Conservation (phyloP, 1,140 invertebrate genomes). For the Bactericera cockerelli region DNA sequence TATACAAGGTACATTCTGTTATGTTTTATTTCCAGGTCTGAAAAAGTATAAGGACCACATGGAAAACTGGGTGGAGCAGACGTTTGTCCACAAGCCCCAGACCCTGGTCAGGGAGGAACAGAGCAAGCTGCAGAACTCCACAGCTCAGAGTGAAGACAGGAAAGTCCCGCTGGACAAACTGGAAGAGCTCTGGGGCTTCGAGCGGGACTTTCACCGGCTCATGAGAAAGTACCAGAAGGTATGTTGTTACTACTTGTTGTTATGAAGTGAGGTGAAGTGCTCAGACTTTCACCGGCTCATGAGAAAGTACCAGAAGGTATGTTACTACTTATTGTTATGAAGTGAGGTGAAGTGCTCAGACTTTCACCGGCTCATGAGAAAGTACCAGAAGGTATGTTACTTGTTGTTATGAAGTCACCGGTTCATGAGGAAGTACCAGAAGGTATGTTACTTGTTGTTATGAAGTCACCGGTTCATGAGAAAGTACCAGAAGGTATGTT, state of each 20-base stretch:
- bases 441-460: too few relatives aligned
- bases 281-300: not conserved
- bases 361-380: not conserved
- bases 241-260: too few relatives aligned
- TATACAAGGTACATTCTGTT: too few relatives aligned
- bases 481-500: too few relatives aligned
- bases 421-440: too few relatives aligned
- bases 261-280: too few relatives aligned
- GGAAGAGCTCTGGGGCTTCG: not conserved
- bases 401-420: too few relatives aligned
- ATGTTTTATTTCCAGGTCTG: too few relatives aligned
- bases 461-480: too few relatives aligned
- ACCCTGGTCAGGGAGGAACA: not conserved
- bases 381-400: not conserved
- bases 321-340: too few relatives aligned
- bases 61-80: not conserved
- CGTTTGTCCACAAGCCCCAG: slow-evolving; percentile 1
- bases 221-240: not conserved
- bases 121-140: not conserved
- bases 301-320: not conserved
- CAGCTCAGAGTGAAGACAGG: not conserved
- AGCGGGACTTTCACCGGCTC: not conserved
- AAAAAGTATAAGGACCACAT: slow-evolving; percentile 3
- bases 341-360: too few relatives aligned
- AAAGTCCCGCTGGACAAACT: not conserved